phyloP scores from a whole-genome alignment of 2,797 vertebrate genomes.

The Anguilla megastoma region DNA sequence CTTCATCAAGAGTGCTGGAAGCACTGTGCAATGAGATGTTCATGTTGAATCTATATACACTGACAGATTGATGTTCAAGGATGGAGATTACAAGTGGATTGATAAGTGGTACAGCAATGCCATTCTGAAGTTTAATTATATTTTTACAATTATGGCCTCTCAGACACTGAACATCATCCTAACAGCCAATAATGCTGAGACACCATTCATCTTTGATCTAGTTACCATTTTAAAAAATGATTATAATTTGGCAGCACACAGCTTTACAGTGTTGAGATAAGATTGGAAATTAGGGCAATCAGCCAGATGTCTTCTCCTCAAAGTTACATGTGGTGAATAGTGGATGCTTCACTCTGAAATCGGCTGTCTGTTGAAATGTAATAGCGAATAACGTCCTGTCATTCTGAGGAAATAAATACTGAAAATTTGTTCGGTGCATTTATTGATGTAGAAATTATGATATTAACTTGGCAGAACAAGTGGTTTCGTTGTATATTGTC shows the following conservation, averaged over 20 bases:
- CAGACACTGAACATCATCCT: neutral
- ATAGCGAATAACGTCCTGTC: neutral
- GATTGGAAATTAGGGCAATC: neutral
- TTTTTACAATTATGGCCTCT: neutral
- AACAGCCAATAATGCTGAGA: neutral
- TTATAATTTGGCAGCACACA: neutral
- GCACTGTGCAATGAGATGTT: neutral
- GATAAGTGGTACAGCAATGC: neutral
- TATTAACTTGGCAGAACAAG: neutral
- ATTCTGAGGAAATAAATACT: neutral
- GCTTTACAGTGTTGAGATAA: neutral
- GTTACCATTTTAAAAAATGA: neutral
- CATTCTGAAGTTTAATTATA: neutral
- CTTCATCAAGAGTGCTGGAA: neutral
- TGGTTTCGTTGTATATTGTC: neutral
- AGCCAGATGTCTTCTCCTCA: neutral
- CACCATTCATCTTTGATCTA: neutral
- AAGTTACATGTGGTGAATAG: neutral
- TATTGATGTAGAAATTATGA: neutral
- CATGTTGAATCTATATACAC: neutral
- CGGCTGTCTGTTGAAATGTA: neutral
- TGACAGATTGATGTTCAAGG: neutral
- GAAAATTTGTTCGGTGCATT: neutral
- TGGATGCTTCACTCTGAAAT: neutral
- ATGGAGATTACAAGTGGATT: neutral